Conservation (phyloP, 2,113 vertebrate species). For the Oncorhynchus masou region DNA sequence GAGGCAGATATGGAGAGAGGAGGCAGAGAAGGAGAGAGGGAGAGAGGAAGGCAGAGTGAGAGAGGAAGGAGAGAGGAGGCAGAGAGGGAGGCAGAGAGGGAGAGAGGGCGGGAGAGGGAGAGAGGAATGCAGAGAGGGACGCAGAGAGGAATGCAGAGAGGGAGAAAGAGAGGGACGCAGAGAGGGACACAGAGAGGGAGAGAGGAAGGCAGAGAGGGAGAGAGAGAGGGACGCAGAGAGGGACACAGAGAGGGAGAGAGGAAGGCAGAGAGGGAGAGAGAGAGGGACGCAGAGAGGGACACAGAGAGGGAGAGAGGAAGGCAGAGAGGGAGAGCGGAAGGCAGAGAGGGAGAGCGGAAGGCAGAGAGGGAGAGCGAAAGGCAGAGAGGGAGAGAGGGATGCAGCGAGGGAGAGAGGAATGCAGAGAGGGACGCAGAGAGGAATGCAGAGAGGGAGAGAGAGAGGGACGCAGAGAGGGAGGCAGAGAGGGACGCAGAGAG, state of each 20-base stretch:
- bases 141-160: conserved; percentile 5
- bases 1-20: background rate
- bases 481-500: background rate
- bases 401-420: background rate
- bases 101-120: background rate
- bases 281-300: background rate
- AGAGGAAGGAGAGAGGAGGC: background rate
- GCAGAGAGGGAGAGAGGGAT: conserved; percentile 15
- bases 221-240: too few species aligned
- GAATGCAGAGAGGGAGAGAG: background rate
- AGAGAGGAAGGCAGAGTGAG: background rate
- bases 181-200: conserved; percentile 5
- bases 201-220: background rate
- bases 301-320: background rate
- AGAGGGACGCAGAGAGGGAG: too few species aligned
- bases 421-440: background rate
- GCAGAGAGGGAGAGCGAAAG: conserved; percentile 9
- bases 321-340: background rate
- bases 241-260: conserved; percentile 18
- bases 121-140: conserved; percentile 1
- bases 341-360: background rate
- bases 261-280: background rate
- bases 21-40: too few species aligned
- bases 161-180: too few species aligned
- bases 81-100: background rate